Conservation (phyloP, 2,113 vertebrate species). For the Lasiurus borealis region DNA sequence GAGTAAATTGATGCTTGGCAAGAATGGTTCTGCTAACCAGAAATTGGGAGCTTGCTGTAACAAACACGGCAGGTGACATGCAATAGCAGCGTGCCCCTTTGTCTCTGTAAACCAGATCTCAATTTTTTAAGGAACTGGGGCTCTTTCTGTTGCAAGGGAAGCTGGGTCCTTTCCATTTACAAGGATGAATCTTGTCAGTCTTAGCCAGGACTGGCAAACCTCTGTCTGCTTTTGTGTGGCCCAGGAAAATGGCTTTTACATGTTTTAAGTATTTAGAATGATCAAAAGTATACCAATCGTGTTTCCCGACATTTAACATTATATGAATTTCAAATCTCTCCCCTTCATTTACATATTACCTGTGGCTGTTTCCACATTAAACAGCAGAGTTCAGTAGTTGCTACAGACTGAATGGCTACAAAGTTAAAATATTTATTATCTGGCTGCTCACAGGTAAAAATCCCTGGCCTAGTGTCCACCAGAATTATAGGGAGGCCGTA, state of each 20-base stretch:
- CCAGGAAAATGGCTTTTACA: not conserved
- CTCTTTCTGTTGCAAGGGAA: not conserved
- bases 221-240: not conserved
- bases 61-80: not conserved
- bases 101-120: not conserved
- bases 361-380: not conserved
- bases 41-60: not conserved
- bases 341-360: rapidly evolving
- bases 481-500: not conserved
- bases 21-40: not conserved
- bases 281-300: not conserved
- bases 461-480: not conserved
- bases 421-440: not conserved
- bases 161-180: not conserved
- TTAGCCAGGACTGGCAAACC: not conserved
- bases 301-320: not conserved
- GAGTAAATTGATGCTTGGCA: not conserved
- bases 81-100: not conserved
- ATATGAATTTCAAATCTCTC: not conserved
- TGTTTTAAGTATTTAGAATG: not conserved
- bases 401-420: not conserved
- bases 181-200: not conserved
- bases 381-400: not conserved
- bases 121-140: not conserved
- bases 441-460: not conserved